Percentiles rank a stretch among this genome's conserved stretches.
Evolutionary conservation across 2,888 invertebrate species (phyloP).

Genomic region (Eupithecia pulchellata): DNA sequence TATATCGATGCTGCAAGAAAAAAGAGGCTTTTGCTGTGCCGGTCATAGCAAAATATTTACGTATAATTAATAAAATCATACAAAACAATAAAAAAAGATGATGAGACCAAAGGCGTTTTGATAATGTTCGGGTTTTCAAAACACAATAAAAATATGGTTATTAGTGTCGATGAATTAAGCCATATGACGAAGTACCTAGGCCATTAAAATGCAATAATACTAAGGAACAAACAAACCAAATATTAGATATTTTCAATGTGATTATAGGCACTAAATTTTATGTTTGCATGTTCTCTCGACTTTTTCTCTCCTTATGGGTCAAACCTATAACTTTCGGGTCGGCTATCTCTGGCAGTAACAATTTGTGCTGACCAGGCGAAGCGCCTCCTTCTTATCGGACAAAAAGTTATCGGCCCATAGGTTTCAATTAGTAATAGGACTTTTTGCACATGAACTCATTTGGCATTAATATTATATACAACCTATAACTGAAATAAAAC

Average conservation of each 20-base stretch:
- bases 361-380: slow-evolving; percentile 52
- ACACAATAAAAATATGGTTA: too few relatives aligned
- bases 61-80: background rate
- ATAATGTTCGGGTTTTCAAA: too few relatives aligned
- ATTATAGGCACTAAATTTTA: slow-evolving; percentile 11
- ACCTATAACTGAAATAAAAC: too few relatives aligned
- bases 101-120: too few relatives aligned
- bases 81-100: background rate
- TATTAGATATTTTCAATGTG: background rate
- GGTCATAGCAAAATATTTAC: background rate
- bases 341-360: slow-evolving; percentile 48
- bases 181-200: background rate
- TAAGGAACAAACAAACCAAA: background rate
- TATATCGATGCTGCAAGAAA: background rate
- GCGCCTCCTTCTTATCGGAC: slow-evolving; percentile 38
- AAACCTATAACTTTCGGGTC: slow-evolving; percentile 26
- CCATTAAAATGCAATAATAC: background rate
- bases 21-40: background rate
- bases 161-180: background rate
- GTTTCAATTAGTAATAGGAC: background rate
- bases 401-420: slow-evolving; percentile 39
- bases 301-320: slow-evolving; percentile 9
- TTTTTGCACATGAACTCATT: background rate
- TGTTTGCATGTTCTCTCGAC: background rate
- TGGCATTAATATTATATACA: too few relatives aligned